Percentiles rank a stretch among this genome's conserved stretches.
Conservation (phyloP, 2,888 invertebrate genomes). For the Chaetogeoica ovagalla region DNA sequence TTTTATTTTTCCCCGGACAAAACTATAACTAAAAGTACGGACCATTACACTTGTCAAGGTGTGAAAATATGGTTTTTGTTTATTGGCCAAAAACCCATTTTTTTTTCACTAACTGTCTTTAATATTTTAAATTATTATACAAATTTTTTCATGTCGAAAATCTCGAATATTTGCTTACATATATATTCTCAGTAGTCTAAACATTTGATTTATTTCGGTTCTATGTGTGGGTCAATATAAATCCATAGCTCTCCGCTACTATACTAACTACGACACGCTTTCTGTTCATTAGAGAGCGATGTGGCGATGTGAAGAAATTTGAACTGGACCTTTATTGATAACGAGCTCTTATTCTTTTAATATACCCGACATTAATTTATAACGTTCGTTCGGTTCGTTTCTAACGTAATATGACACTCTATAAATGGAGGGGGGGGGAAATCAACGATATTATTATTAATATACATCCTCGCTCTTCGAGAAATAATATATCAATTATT, state of each 20-base stretch:
- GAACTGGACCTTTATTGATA: conserved; percentile 24
- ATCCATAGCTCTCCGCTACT: not conserved
- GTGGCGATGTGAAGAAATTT: conserved; percentile 4
- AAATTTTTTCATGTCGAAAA: not conserved
- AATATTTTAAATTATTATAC: not conserved
- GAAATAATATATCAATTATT: not conserved
- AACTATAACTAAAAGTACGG: conserved; percentile 16
- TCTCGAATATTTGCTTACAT: not conserved
- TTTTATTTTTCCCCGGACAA: not conserved
- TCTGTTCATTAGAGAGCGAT: not conserved
- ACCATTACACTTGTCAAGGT: conserved; percentile 30
- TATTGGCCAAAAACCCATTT: conserved; percentile 12
- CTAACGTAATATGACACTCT: conserved; percentile 1
- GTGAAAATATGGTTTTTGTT: conserved; percentile 17
- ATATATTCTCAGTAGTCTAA: not conserved
- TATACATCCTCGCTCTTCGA: not conserved
- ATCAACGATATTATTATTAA: not conserved
- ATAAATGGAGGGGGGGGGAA: too few species aligned
- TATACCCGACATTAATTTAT: conserved; percentile 19
- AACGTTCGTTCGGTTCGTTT: conserved; percentile 3
- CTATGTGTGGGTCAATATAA: not conserved
- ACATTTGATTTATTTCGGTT: not conserved
- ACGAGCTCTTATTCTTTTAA: not conserved
- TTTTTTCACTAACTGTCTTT: not conserved
- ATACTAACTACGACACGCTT: not conserved